A percentile compares a stretch with the other conserved stretches of the same genome.
Evolutionary conservation across 1,140 invertebrate species (phyloP).

Genomic region (Pseudoatta argentina): DNA sequence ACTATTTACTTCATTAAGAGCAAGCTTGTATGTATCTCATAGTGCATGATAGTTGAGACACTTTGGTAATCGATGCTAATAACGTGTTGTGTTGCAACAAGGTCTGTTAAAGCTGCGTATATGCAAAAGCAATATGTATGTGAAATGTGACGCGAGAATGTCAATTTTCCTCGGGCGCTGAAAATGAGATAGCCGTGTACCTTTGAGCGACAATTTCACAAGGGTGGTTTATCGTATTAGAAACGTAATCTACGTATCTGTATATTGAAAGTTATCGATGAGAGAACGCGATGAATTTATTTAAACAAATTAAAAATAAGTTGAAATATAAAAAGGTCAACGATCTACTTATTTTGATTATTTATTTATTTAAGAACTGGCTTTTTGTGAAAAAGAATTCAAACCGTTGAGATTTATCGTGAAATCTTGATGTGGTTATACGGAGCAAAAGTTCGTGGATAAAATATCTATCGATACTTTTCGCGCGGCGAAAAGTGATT

Average conservation of each 20-base stretch:
- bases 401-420: conserved; percentile 2
- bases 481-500: conserved; percentile 26
- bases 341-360: background rate
- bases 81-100: conserved; percentile 36
- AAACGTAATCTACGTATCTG: conserved; percentile 4
- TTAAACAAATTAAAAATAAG: background rate
- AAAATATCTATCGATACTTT: conserved; percentile 11
- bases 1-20: conserved; percentile 5
- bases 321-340: background rate
- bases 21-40: background rate
- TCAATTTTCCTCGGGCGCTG: conserved; percentile 29
- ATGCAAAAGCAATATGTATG: conserved; percentile 33
- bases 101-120: conserved; percentile 6
- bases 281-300: conserved; percentile 4
- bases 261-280: background rate
- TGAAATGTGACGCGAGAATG: conserved; percentile 39
- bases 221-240: conserved; percentile 3
- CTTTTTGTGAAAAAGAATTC: background rate
- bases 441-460: background rate
- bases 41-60: conserved; percentile 22
- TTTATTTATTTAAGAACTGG: background rate
- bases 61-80: conserved; percentile 55
- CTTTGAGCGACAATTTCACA: conserved; percentile 49
- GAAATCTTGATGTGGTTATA: background rate
- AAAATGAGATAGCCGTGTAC: conserved; percentile 17